Percentiles rank a stretch among this genome's conserved stretches.
Evolutionary conservation across 2,113 vertebrate genomes (phyloP).

Genomic region (Pavo muticus): DNA sequence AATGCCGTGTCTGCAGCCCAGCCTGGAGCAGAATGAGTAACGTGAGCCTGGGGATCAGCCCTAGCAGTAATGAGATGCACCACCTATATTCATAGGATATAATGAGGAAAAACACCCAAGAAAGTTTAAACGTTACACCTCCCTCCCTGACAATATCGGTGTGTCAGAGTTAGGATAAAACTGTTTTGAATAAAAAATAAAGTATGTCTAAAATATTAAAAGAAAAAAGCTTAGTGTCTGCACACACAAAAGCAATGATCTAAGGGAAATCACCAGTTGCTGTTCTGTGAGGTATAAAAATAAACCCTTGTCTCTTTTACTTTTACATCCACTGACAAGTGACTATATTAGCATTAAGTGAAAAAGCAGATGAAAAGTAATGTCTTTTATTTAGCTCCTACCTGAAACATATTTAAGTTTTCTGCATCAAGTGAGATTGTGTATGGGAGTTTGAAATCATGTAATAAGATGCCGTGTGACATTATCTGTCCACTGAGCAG

Average conservation of each 20-base stretch:
- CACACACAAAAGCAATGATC: constrained; percentile 70
- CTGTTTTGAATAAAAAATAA: constrained; percentile 73
- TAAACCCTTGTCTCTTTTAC: constrained; percentile 74
- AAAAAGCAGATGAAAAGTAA: constrained; percentile 77
- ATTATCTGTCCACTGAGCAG: constrained; percentile 67
- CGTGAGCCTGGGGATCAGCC: constrained; percentile 32
- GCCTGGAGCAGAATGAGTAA: constrained; percentile 12
- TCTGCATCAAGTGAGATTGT: constrained; percentile 61
- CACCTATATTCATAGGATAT: constrained; percentile 40
- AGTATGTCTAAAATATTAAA: constrained; percentile 73
- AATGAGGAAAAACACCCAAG: constrained; percentile 30
- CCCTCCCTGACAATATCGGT: constrained; percentile 32
- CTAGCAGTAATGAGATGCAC: constrained; percentile 60
- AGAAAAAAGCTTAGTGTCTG: constrained; percentile 63
- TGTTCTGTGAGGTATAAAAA: constrained; percentile 75
- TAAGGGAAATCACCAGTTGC: constrained; percentile 76
- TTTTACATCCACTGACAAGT: constrained; percentile 75
- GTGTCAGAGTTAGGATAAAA: constrained; percentile 64
- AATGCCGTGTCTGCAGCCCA: not conserved
- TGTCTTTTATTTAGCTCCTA: constrained; percentile 76
- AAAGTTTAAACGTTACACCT: not conserved
- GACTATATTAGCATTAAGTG: constrained; percentile 77
- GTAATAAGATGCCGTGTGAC: constrained; percentile 65
- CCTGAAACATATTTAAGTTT: constrained; percentile 72
- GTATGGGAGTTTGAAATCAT: constrained; percentile 64